Evolutionary conservation across 2,797 vertebrate genomes (phyloP).

Genomic region (Lemur catta): DNA sequence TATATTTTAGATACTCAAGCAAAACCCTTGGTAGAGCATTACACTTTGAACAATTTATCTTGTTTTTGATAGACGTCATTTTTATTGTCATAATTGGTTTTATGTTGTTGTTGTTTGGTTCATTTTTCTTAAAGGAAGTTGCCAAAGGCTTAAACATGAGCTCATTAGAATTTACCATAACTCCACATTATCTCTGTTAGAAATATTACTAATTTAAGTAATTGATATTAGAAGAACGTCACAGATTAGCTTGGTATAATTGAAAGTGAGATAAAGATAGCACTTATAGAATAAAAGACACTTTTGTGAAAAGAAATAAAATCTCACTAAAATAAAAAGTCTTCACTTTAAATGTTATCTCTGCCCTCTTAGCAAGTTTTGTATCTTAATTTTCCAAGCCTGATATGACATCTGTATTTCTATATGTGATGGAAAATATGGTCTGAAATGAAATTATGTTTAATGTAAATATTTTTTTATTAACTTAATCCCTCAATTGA

Average conservation of each 20-base stretch:
- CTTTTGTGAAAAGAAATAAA: slow-evolving; percentile 2
- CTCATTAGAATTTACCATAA: neutral
- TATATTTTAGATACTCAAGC: neutral
- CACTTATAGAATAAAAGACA: neutral
- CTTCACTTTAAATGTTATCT: neutral
- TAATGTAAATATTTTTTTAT: slow-evolving; percentile 49
- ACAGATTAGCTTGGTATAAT: neutral
- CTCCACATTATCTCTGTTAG: neutral
- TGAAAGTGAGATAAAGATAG: neutral
- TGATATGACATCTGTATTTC: neutral
- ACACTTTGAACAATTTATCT: neutral
- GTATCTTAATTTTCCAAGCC: neutral
- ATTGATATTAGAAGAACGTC: neutral
- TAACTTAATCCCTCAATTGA: slow-evolving; percentile 39
- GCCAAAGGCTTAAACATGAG: neutral
- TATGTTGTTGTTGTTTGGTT: neutral
- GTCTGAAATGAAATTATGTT: neutral
- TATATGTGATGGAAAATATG: neutral
- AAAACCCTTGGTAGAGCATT: neutral
- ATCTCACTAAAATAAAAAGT: slow-evolving; percentile 8
- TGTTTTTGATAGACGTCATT: neutral
- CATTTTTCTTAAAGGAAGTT: neutral
- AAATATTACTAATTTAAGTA: neutral
- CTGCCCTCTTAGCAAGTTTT: neutral
- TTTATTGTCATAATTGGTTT: neutral